These are phyloP conservation scores for Lasioglossum calceatum DNA, from an alignment of 2,888 invertebrate species.

Conservation along the genomic window DNA sequence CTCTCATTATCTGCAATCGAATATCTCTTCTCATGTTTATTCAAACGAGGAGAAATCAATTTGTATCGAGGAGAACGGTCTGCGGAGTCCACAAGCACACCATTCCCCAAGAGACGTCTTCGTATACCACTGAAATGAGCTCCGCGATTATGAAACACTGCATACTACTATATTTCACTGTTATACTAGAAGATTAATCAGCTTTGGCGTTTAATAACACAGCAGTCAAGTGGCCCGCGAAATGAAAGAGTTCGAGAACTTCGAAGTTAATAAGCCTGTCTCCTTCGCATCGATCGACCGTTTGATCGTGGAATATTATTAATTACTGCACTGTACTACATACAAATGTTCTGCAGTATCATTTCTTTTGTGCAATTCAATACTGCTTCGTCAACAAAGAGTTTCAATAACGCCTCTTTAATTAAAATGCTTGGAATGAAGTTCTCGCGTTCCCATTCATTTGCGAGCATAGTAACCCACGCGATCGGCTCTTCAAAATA, in stretches of 20 bases:
- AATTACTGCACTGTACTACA: neutral
- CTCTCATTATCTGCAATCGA: neutral
- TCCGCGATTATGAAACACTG: neutral
- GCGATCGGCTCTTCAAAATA: neutral
- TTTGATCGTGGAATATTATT: neutral
- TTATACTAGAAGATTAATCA: neutral
- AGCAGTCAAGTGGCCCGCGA: neutral
- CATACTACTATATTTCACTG: neutral
- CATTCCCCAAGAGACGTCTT: neutral
- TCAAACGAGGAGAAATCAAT: neutral
- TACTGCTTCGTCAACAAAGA: neutral
- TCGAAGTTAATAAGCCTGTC: slow-evolving; percentile 2
- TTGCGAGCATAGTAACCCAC: neutral
- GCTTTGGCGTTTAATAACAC: neutral
- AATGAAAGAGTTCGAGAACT: neutral
- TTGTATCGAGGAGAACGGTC: neutral
- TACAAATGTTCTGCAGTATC: neutral
- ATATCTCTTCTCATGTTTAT: neutral
- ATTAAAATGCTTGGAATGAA: neutral
- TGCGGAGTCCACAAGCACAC: neutral
- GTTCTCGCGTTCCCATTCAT: neutral
- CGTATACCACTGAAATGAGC: neutral
- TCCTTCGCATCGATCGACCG: neutral
- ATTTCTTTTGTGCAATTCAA: neutral
- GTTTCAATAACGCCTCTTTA: neutral